phyloP scores from a whole-genome alignment of 2,113 vertebrate species.

The Poicephalus meyeri region DNA sequence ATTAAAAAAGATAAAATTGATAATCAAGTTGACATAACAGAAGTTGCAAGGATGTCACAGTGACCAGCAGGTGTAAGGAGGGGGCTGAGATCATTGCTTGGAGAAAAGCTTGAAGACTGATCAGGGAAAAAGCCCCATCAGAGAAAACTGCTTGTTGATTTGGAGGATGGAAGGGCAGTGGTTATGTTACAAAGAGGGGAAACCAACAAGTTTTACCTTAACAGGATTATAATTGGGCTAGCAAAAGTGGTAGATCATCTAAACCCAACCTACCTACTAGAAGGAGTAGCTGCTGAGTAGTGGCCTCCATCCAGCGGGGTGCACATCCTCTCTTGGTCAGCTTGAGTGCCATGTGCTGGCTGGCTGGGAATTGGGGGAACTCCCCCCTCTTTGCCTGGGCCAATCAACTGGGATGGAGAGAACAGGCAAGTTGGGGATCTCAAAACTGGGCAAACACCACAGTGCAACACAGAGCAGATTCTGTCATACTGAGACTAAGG shows the following conservation, averaged over 20 bases:
- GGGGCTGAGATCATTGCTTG: not conserved
- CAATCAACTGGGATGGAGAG: constrained; percentile 74
- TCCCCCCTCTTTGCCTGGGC: constrained; percentile 89
- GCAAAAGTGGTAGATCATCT: not conserved
- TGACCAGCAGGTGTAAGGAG: not conserved
- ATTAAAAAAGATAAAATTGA: not conserved
- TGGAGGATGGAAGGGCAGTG: not conserved
- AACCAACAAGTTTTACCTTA: not conserved
- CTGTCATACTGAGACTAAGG: rapidly evolving
- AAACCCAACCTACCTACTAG: constrained; percentile 77
- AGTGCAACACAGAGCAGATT: not conserved
- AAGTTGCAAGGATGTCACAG: not conserved
- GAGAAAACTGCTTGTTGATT: not conserved
- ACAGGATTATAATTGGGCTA: not conserved
- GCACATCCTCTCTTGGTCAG: constrained; percentile 81
- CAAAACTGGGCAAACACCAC: not conserved
- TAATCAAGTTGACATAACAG: not conserved
- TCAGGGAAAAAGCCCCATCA: not conserved
- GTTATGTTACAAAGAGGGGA: not conserved
- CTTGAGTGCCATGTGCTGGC: constrained; percentile 82
- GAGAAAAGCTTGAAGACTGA: not conserved
- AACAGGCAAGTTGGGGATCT: not conserved
- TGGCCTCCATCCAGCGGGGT: constrained; percentile 75
- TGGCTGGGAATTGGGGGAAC: constrained; percentile 78
- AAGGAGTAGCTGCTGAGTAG: constrained; percentile 77